Evolutionary conservation across 2,113 vertebrate genomes (phyloP), one percentile per base, ranked within the genome.

Genomic region (Poeciliopsis occidentalis): DNA sequence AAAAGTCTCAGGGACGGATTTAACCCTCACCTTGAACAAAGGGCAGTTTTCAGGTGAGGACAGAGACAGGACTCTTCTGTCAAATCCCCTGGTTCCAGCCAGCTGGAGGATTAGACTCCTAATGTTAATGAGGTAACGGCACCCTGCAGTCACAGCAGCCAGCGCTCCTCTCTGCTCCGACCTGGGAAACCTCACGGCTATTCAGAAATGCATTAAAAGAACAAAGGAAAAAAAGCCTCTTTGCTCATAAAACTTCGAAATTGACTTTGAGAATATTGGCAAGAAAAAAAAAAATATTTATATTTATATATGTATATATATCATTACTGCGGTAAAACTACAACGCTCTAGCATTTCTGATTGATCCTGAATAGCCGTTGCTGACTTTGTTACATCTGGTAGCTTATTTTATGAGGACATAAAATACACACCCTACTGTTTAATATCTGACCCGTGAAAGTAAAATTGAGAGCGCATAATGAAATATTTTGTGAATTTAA

Each of bases 1-100:
- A 91, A 90, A 89, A 87, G 88, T 86, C 87, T 81, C 63, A 29
- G 75, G 60, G 83, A 83, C 64, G 19, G 82, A 81, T 90, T 84
- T 81, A 54, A 67, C 64, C 60, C 75, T 91, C 83, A 90, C 89
- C 89, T 91, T 92, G 85, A 89, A 76, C 63, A 91, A 87, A 91
- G 88, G 90, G 83, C 84, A 91, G 65, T 64, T 86, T 78, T 80
- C 84, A 84, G 84, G 86, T 6, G 37, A 76, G 74, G 73, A 81
- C 62, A 19, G 57, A 82, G 73, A 85, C 75, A 73, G 63, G 79
- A 73, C 15, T 78, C 75, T 41, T 67, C 74, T 71, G 75, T 84
- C 80, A 76, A 78, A 80, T 76, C 79, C 69, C 63, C 73, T 12
- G 27, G 68, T 73, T 39, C 63, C 73, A 80, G 66, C 60, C 69